Base-by-base conservation (phyloP, 2,113 vertebrate species). In the Thunnus maccoyii region DNA sequence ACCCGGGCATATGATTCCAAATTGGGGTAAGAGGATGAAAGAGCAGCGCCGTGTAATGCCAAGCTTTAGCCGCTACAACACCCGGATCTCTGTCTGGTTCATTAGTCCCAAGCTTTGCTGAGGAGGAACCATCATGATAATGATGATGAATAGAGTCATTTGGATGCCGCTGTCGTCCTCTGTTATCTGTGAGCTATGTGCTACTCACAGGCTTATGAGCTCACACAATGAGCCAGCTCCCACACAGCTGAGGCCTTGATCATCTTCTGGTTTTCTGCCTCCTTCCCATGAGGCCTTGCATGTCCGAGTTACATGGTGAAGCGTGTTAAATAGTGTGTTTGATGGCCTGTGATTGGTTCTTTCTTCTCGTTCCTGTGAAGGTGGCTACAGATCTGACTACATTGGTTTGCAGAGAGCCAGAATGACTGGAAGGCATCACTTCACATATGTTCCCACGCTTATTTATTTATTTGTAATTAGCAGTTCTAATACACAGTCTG, bases 1-100 rank as follows among this genome's bases (percentile, higher is more conserved):
- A 99, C 98, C 5, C 95, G 97, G 83, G 94, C 97, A 0, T 99
- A 97, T 86, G 97, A 99, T 93, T 95, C 92, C 90, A 99, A 95
- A 91, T 95, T 96, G 48, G 97, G 98, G 98, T 99, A 91, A 97
- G 97, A 93, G 36, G 48, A 73, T 66, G 71, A 72, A 46, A 69
- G 51, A 70, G 50, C 60, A 20, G 62, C 17, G 5, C 66, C 1
- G 11, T 4, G 32, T 41, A 41, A 12, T 46, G 78, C 80, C 76
- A 77, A 69, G 56, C 71, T 73, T 66, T 44, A 76, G 67, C 66
- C 71, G 50, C 76, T 47, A 62, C 50, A 56, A 41, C 80, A 44
- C 46, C 52, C 67, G 78, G 81, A 83, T 78, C 71, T 48, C 51
- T 75, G 89, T 83, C 80, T 72, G 86, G 41, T 72, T 88, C 85